Evolutionary conservation across 1,140 invertebrate genomes (phyloP).

Genomic region (Plectus sambesii): DNA sequence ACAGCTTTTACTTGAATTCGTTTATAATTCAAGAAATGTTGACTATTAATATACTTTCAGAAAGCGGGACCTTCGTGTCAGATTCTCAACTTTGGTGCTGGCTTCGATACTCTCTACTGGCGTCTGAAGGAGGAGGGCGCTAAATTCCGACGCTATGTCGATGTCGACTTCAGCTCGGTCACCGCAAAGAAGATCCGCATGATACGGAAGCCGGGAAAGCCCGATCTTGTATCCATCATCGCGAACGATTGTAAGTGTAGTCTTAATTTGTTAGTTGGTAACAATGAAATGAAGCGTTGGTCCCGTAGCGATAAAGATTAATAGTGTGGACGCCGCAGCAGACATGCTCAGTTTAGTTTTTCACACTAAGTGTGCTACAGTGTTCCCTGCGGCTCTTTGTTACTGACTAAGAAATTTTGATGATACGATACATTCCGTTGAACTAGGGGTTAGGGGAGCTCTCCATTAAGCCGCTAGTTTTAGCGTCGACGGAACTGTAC

Average conservation of each 20-base stretch:
- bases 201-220: conserved; percentile 29
- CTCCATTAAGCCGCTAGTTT: no score
- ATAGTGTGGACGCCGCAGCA: no score
- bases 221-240: conserved; percentile 24
- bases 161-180: conserved; percentile 83
- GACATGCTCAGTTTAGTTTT: conserved; percentile 9
- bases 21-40: conserved; percentile 15
- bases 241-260: conserved; percentile 25
- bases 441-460: no score
- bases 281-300: conserved; percentile 12
- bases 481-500: no score
- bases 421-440: no score
- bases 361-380: conserved; percentile 33
- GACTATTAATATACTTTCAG: conserved; percentile 22
- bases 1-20: no score
- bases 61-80: conserved; percentile 51
- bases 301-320: no score
- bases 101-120: conserved; percentile 95
- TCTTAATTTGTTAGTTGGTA: not conserved
- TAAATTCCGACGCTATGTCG: conserved; percentile 61
- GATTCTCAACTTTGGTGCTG: conserved; percentile 89
- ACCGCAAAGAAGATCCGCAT: conserved; percentile 51
- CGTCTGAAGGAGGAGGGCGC: conserved; percentile 65
- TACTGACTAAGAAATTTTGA: no score
- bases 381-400: no score